Evolutionary conservation across 2,113 vertebrate genomes (phyloP), one percentile per base, ranked within the genome.

Genomic region (Podarcis raffonei): DNA sequence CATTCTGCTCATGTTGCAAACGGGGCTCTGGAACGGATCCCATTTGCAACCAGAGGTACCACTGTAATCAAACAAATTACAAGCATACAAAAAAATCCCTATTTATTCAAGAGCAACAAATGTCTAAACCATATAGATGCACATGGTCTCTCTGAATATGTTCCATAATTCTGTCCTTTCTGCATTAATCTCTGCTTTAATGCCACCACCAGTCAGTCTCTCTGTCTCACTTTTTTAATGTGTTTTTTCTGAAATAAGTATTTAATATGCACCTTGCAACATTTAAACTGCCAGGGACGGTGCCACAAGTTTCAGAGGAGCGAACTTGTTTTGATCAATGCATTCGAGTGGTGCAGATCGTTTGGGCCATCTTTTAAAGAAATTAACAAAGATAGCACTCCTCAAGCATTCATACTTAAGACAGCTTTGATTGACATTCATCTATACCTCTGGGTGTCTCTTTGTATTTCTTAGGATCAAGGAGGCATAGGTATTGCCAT

Each of bases 401-500:
- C 35, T 77, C 4, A 65, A n/a, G 9, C 16, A 66, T 37, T 15
- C 2, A 25, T 86, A 48, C 6, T 15, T 8, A 35, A 27, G 32
- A n/a, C 22, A 76, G 42, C 25, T 48, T 35, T 42, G 35, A 42
- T 68, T 12, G 18, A 4, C 39, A 0, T 85, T 66, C 15, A 27
- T 92, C 75, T 78, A 2, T 1, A 22, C 88, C 79, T 85, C 1
- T 22, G 4, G 81, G 59, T 91, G 92, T 86, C 84, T 62, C 88
- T 93, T 94, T 39, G n/a, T 30, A 23, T 83, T 15, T 3, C 23
- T 11, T 22, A 99, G 98, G 98, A 98, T 94, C 98, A 98, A 81
- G 97, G 96, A 74, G 97, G 96, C 65, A 95, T 98, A 53, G 98
- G 98, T 83, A 97, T 98, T 93, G 97, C 97, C 48, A 97, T 98